Percentiles rank a stretch among this genome's conserved stretches.
Conservation (phyloP, 2,888 invertebrate species). For the Calliphora vomitoria region DNA sequence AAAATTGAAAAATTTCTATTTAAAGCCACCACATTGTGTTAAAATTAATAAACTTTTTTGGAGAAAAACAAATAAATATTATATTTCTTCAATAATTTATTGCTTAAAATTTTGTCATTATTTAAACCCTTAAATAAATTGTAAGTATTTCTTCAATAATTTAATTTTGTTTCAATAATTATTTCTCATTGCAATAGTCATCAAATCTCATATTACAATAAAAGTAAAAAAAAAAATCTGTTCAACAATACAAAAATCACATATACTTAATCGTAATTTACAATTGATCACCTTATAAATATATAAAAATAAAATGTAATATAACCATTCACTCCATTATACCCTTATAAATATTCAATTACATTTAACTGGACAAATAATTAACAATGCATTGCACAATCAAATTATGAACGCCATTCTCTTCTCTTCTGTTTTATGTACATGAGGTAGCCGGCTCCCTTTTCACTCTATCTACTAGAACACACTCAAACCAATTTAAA, state of each 20-base stretch:
- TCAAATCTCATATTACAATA: not conserved
- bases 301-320: constrained; percentile 33
- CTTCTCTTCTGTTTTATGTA: constrained; percentile 30
- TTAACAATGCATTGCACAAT: constrained; percentile 28
- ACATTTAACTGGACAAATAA: constrained; percentile 25
- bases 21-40: too few relatives aligned
- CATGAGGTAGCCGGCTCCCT: constrained; percentile 71
- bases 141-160: not conserved
- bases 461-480: not conserved
- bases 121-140: not conserved
- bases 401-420: constrained; percentile 4
- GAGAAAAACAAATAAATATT: too few relatives aligned
- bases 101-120: not conserved
- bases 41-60: too few relatives aligned
- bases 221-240: not conserved
- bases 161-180: constrained; percentile 2
- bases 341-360: constrained; percentile 57
- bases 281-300: constrained; percentile 20
- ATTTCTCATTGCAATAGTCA: not conserved
- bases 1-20: too few relatives aligned
- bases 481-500: not conserved
- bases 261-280: constrained; percentile 10
- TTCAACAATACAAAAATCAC: constrained; percentile 14
- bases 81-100: not conserved
- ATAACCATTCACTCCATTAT: constrained; percentile 22